Base-by-base conservation (phyloP, 2,113 vertebrate species). In the Perca fluviatilis region DNA sequence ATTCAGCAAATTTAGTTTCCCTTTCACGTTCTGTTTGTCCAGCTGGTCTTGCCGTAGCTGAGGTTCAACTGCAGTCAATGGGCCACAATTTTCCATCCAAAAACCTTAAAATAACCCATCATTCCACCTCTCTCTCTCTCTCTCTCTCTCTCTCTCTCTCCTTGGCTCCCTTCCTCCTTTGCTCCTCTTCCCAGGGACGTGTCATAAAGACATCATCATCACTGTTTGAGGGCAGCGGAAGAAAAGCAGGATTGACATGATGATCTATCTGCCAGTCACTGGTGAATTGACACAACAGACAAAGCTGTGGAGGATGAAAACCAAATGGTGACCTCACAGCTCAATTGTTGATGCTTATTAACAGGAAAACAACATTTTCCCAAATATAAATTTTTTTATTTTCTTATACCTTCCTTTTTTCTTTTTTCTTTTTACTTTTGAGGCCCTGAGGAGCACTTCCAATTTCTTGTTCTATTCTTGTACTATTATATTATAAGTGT, bases 131-230 rank as follows among this genome's bases (percentile, higher is more conserved):
- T 21, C 23, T 56, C 43, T 56, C 40, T 70, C 65, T 54, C 65
- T n/a, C 21, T 13, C 51, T 65, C 47, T 18, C 51, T 57, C 47
- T 53, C 21, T 30, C 63, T 47, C 58, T 70, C 30, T 70, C 69
- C 25, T 63, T 40, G 40, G 49, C 72, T 87, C 51, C 53, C 53
- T 69, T 58, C 49, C 30, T 73, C 62, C 19, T 14, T n/a, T 56
- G 46, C 40, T 56, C 75, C 53, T 75, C 64, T 47, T 63, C 80
- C 53, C 21, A 49, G 82, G 80, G 84, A 86, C 58, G 40, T 85
- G 86, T 88, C 88, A 92, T 91, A 88, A 89, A 91, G 85, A 90
- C 83, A 85, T 91, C 86, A 87, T 82, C 88, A 65, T 86, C 86
- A 16, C 74, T 56, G 72, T 79, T 83, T 49, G 77, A 81, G 83